phyloP scores from a whole-genome alignment of 2,797 vertebrate genomes.

The Hirundo rustica region DNA sequence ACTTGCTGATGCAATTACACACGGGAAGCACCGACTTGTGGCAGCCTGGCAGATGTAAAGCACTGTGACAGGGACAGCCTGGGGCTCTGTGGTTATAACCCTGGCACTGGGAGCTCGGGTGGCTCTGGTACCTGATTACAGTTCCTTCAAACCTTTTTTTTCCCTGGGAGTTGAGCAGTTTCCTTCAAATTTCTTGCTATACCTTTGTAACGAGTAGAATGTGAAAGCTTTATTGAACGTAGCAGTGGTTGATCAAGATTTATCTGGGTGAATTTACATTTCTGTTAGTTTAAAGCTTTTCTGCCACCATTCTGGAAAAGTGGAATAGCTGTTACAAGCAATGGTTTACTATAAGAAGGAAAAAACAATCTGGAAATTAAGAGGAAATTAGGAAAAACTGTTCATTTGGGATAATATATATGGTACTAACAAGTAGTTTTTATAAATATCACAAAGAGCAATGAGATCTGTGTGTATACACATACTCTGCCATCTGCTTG shows the following conservation, averaged over 20 bases:
- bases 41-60: constrained; percentile 34
- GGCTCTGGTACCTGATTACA: not conserved
- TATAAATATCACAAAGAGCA: not conserved
- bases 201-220: not conserved
- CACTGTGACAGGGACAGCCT: constrained; percentile 40
- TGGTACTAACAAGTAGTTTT: not conserved
- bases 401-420: not conserved
- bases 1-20: constrained; percentile 62
- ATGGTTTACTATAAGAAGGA: not conserved
- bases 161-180: not conserved
- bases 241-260: not conserved
- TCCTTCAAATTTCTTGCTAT: not conserved
- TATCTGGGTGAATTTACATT: not conserved
- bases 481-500: not conserved
- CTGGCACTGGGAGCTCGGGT: not conserved
- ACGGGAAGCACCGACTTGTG: not conserved
- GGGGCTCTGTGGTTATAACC: not conserved
- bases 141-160: not conserved
- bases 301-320: not conserved
- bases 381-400: not conserved
- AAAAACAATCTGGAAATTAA: not conserved
- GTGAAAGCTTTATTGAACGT: not conserved
- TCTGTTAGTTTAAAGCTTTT: not conserved
- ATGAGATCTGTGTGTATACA: not conserved
- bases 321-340: not conserved